phyloP scores from a whole-genome alignment of 64 coral and sea anemone genomes.

The Platygyra sinensis region DNA sequence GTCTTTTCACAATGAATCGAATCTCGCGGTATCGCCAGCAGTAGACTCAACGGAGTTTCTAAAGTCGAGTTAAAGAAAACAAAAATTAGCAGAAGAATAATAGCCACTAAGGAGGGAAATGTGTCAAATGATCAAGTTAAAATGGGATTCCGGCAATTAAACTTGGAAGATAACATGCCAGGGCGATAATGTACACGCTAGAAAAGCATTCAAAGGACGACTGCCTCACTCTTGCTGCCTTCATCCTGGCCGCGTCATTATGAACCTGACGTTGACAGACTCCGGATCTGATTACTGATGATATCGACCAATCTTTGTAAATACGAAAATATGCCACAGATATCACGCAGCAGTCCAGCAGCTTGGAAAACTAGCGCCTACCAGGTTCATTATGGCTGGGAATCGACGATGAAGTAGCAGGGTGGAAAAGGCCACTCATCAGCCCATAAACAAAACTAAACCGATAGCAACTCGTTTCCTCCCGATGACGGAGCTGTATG shows the following conservation, averaged over 20 bases:
- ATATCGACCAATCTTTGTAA: conserved; percentile 1
- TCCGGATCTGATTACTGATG: conserved; percentile 30
- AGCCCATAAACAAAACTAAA: too few species aligned
- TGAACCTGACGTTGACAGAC: background rate
- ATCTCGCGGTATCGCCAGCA: conserved; percentile 8
- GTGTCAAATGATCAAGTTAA: background rate
- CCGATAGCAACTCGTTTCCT: too few species aligned
- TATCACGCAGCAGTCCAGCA: background rate
- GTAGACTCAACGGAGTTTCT: background rate
- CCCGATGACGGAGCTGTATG: too few species aligned
- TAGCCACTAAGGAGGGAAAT: background rate
- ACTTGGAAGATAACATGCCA: conserved; percentile 4
- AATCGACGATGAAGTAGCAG: too few species aligned
- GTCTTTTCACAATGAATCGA: background rate
- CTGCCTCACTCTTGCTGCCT: background rate
- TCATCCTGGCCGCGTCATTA: background rate
- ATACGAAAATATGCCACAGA: conserved; percentile 5
- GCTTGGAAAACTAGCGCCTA: too few species aligned
- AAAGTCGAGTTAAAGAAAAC: background rate
- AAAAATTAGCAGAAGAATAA: background rate
- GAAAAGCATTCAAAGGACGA: background rate
- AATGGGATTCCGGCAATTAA: background rate
- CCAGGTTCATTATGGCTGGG: too few species aligned
- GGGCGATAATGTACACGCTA: background rate
- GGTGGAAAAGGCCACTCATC: too few species aligned